These are phyloP conservation scores for Moxostoma hubbsi DNA, from an alignment of 2,797 vertebrate species.

Conservation along the genomic window DNA sequence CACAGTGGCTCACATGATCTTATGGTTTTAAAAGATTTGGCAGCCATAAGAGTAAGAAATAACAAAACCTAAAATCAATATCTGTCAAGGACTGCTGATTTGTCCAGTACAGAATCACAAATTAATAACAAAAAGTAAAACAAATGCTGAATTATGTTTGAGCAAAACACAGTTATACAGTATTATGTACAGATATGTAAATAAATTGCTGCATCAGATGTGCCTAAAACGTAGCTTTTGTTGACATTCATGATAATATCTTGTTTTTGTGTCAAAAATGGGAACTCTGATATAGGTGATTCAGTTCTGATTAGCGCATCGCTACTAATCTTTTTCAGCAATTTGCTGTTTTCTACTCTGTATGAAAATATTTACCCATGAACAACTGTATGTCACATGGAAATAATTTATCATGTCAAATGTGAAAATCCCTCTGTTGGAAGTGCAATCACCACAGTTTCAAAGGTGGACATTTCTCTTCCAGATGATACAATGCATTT, in stretches of 20 bases:
- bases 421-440: background rate
- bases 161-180: background rate
- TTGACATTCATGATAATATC: no score
- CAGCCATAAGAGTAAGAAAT: no score
- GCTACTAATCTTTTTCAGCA: background rate
- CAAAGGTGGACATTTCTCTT: background rate
- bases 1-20: no score
- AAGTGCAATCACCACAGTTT: background rate
- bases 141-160: background rate
- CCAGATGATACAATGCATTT: slow-evolving; percentile 8
- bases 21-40: no score
- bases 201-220: background rate
- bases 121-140: background rate
- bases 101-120: no score
- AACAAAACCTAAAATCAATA: no score
- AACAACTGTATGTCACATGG: background rate
- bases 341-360: background rate
- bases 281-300: background rate
- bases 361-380: background rate
- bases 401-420: slow-evolving; percentile 3
- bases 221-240: no score
- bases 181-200: background rate
- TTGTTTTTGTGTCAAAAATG: no score
- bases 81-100: no score
- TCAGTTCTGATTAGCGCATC: background rate